Conservation (phyloP, 2,888 invertebrate genomes). For the Digitonthophagus gazella region DNA sequence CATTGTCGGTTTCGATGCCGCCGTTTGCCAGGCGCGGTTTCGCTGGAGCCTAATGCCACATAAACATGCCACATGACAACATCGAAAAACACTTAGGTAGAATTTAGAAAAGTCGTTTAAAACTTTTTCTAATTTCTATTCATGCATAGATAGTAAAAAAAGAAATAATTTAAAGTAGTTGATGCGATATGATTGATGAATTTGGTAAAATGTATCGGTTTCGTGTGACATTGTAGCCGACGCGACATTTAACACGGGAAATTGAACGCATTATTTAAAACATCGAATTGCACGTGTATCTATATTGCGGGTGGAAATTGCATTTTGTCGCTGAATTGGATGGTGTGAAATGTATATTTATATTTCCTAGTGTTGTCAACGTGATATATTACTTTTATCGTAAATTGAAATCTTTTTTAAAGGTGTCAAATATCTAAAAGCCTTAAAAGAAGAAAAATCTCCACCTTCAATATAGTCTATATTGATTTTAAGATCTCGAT, state of each 20-base stretch:
- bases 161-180: not conserved
- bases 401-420: no score
- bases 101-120: not conserved
- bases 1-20: slow-evolving; percentile 49
- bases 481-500: no score
- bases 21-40: slow-evolving; percentile 60
- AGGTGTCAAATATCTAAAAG: no score
- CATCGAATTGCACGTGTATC: not conserved
- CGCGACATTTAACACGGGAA: no score
- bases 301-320: not conserved
- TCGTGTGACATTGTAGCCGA: not conserved
- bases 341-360: not conserved
- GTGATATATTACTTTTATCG: no score
- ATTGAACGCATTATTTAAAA: not conserved
- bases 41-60: slow-evolving; percentile 51
- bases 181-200: not conserved
- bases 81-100: slow-evolving; percentile 32
- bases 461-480: no score
- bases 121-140: not conserved
- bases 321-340: not conserved
- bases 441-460: no score
- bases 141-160: not conserved
- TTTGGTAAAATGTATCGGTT: no score
- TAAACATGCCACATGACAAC: slow-evolving; percentile 50
- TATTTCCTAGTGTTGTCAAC: no score